A percentile compares a stretch with the other conserved stretches of the same genome.
Evolutionary conservation across 2,797 vertebrate genomes (phyloP).

Genomic region (Cichlasoma orientale): DNA sequence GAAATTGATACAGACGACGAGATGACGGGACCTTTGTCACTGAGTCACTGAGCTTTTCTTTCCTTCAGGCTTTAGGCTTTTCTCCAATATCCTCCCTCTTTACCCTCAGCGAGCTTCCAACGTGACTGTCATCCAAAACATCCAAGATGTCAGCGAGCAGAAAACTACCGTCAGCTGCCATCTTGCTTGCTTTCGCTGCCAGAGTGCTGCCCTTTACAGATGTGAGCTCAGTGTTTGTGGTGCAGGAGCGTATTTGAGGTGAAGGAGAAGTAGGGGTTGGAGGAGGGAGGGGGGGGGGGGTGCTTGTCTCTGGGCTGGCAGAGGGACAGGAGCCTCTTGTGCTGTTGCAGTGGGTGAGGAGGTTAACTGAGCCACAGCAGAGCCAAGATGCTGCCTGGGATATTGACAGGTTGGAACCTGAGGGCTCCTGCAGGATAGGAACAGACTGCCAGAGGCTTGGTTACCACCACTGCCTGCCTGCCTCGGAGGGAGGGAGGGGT

Average conservation of each 20-base stretch:
- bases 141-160: conserved; percentile 57
- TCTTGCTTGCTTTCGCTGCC: conserved; percentile 61
- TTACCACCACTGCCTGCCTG: conserved; percentile 78
- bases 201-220: conserved; percentile 74
- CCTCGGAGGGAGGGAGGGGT: conserved; percentile 67
- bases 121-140: conserved; percentile 69
- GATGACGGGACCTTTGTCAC: conserved; percentile 53
- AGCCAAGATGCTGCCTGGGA: conserved; percentile 73
- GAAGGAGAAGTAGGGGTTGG: conserved; percentile 1
- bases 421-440: conserved; percentile 88
- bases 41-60: conserved; percentile 36
- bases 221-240: conserved; percentile 47
- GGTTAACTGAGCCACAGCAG: conserved; percentile 80
- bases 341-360: conserved; percentile 73
- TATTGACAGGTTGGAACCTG: conserved; percentile 88
- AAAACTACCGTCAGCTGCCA: conserved; percentile 69
- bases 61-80: conserved; percentile 28
- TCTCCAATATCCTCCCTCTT: conserved; percentile 40
- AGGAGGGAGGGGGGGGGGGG: neutral
- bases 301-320: conserved; percentile 62
- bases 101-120: conserved; percentile 46
- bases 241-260: conserved; percentile 39
- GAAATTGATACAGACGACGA: conserved; percentile 55
- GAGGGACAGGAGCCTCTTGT: conserved; percentile 68
- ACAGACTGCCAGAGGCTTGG: conserved; percentile 84